Percentiles rank a stretch among this genome's conserved stretches.
Conservation (phyloP, 2,888 invertebrate species). For the Galeruca laticollis region DNA sequence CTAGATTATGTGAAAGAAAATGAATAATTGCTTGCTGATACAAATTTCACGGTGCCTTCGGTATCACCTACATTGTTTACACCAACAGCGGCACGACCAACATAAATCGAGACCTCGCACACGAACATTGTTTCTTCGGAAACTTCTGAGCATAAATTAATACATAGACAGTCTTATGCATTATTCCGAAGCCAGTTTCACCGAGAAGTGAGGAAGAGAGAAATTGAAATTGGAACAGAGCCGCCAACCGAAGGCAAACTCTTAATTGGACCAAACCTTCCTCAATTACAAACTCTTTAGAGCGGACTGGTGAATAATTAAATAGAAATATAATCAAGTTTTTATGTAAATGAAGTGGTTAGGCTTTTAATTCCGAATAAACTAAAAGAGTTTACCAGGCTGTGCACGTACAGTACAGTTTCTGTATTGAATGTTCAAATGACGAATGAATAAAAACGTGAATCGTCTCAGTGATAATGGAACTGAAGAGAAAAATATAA, state of each 20-base stretch:
- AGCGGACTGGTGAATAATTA: neutral
- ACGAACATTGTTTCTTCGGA: slow-evolving; percentile 34
- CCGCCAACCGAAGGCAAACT: slow-evolving; percentile 1
- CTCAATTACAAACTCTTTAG: neutral
- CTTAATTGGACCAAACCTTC: slow-evolving; percentile 1
- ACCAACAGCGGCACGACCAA: neutral
- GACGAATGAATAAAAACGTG: neutral
- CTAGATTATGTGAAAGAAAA: neutral
- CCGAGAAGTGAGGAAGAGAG: slow-evolving; percentile 7
- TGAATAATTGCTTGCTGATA: neutral
- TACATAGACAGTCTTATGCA: slow-evolving; percentile 40
- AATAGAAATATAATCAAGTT: neutral
- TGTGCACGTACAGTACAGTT: neutral
- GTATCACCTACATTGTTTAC: neutral
- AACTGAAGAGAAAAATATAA: too few species aligned
- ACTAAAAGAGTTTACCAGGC: neutral
- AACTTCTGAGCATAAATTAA: slow-evolving; percentile 34
- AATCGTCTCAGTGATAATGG: too few species aligned
- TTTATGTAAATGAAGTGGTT: neutral
- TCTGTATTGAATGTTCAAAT: neutral
- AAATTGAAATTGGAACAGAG: slow-evolving; percentile 12
- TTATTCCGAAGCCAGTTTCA: slow-evolving; percentile 32
- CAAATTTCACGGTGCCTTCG: neutral
- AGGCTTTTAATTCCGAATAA: neutral
- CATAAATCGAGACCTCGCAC: slow-evolving; percentile 28